Base-by-base conservation (phyloP, 2,888 invertebrate species). In the Ophion ellenae region DNA sequence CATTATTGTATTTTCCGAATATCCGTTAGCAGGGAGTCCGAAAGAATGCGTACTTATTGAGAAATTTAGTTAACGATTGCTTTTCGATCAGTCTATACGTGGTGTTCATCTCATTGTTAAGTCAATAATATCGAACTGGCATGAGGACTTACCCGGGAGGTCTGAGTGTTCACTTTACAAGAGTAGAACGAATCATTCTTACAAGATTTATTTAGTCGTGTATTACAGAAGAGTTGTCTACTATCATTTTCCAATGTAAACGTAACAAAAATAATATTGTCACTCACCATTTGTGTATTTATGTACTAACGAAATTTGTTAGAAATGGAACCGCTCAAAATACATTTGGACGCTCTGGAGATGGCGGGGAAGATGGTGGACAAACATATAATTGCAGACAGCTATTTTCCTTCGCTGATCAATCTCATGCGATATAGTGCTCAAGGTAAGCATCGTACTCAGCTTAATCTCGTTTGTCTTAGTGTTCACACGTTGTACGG, bases 281-380 rank as follows among this genome's bases (percentile, higher is more conserved):
- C 14, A 17, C 17, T 53, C 0, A 17, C 5, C 14, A 53, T 53
- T 53, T 53, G 3, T 53, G 11, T 53, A 5, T 53, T 53, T 14
- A 53, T 53, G 11, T 53, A 17, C 17, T 5, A 53, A 53, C 17
- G 14, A 53, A 17, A 70, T 59, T 66, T 85, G 32, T 63, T 78
- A 82, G 88, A 89, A 87, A 94, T 94, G 93, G 94, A 94, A 87
- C 93, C 92, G 17, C 90, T 93, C 69, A 94, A 95, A 90, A 92
- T 94, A 85, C 93, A 94, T 77, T 87, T 94, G 64, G 97, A 97
- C 90, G 96, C 96, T 78, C 94, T 98, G 89, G 97, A 98, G 94
- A 95, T 96, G 90, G 97, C 98, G 73, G 97, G 97, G 63, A 96
- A 96, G 93, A 97, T 97, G 94, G 95, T 98, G 61, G 98, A 98